Evolutionary conservation across 2,113 vertebrate species (phyloP), one percentile per base, ranked within the genome.

Genomic region (Gobiocypris rarus): DNA sequence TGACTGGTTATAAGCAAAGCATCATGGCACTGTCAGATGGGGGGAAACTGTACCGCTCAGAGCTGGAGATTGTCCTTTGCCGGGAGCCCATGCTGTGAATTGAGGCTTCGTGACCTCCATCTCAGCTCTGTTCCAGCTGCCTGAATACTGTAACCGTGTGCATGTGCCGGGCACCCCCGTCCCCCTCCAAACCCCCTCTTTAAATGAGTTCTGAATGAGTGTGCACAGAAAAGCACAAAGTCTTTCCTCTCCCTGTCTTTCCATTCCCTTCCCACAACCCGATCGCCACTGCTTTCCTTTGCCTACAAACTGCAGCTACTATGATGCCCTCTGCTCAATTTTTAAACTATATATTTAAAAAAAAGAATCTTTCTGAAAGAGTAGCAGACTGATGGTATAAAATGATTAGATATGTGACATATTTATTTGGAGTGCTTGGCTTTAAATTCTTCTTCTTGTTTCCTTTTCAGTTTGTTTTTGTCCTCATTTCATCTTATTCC

Each of bases 31-130:
- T 99, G 88, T 96, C 97, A 0, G 97, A 98, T 0, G 96, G 95
- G 0, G 98, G 98, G 9, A 97, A 96, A 88, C 97, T 99, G 65
- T 98, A 99, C 93, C 96, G 97, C 79, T 94, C 96, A 87, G 98
- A 99, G 86, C 93, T 99, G 94, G 97, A 99, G 91, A 96, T 98
- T 0, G 96, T 99, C 87, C 96, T 99, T 83, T 99, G 98, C 93
- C 95, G 89, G 17, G 98, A 98, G 87, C 95, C 96, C 26, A 89
- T 94, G 61, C 85, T 95, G 94, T 99, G 96, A 95, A 90, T 89
- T 28, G 67, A 90, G 41, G 83, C 85, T 88, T 85, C 87, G 88
- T 88, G 90, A 90, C 87, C 86, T 85, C 87, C 34, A 85, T 86
- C 65, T 77, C 74, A 79, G 83, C 83, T 89, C 83, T 88, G 85